Base-by-base conservation (phyloP, 92 coral and sea anemone species). In the Desmophyllum pertusum region DNA sequence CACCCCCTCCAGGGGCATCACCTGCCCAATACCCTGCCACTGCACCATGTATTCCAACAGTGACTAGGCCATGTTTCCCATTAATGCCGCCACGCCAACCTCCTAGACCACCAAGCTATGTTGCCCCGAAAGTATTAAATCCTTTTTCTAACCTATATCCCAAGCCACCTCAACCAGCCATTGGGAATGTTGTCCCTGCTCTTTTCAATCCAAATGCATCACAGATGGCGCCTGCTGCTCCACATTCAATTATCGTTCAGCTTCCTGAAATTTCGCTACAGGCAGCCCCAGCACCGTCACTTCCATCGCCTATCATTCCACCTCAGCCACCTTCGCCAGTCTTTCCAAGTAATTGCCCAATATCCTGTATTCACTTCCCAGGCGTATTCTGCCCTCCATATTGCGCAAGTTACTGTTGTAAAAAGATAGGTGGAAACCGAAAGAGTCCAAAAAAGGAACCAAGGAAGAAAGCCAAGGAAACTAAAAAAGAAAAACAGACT, bases 351-450 rank as follows among this genome's bases (percentile, higher is more conserved):
- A 73, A 41, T 41, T 91, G 94, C 43, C 85, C 89, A 5, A 30
- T 88, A 15, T 64, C 94, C 5, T 91, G 94, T 17, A 43, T 70
- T 30, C 88, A 79, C 38, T 66, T 80, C 2, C 75, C 63, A 67
- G 89, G 91, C 0, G 39, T 68, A 6, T 86, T 87, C 70, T 94
- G 98, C 11, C 98, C 95, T 1, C 59, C 89, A 46, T 94, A 92
- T 63, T 94, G 98, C 51, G 88, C 95, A 35, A 64, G 48, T 7
- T 46, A 43, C 33, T 94, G 98, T 78, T 94, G 98, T 67, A 84
- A 76, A 76, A 74, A n/a, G 46, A 84, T 37, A 75, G 71, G 65
- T 75, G 38, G 46, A 36, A 75, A 84, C 14, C 69, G 39, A 25
- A 3, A 29, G 0, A 14, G 37, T 46, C n/a, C 84, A 1, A 67